A percentile compares a stretch with the other conserved stretches of the same genome.
Evolutionary conservation across 2,797 vertebrate species (phyloP).

Genomic region (Cuculus canorus): DNA sequence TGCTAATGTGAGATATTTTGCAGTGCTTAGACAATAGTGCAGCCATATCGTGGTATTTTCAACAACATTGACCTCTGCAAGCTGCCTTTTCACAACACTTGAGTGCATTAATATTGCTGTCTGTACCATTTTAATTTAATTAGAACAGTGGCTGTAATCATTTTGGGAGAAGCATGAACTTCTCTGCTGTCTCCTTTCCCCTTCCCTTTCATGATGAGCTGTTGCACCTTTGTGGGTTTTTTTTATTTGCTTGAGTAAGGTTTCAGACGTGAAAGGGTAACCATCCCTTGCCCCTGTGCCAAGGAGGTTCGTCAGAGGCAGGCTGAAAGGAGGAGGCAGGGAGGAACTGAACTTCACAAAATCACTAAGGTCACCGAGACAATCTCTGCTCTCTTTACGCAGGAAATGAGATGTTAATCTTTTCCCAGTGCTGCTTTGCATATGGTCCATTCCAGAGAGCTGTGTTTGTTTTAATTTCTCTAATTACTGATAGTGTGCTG

Average conservation of each 20-base stretch:
- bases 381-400: slow-evolving; percentile 39
- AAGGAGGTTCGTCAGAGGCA: not conserved
- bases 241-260: not conserved
- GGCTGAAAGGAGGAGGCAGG: not conserved
- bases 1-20: slow-evolving; percentile 29
- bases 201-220: not conserved
- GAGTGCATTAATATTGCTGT: slow-evolving; percentile 17
- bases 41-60: not conserved
- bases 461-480: slow-evolving; percentile 64
- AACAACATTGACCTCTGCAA: not conserved
- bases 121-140: slow-evolving; percentile 62
- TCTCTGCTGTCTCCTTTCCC: not conserved
- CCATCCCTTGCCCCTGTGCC: not conserved
- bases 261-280: not conserved
- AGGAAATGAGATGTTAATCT: slow-evolving; percentile 69
- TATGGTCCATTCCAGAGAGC: slow-evolving; percentile 66
- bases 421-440: slow-evolving; percentile 55
- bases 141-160: slow-evolving; percentile 27
- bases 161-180: not conserved
- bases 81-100: slow-evolving; percentile 8
- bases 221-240: not conserved
- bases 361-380: slow-evolving; percentile 39
- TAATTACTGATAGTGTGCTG: slow-evolving; percentile 65
- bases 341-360: slow-evolving; percentile 39
- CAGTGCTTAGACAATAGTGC: not conserved